Evolutionary conservation across 1,140 invertebrate genomes (phyloP), one percentile per base, ranked within the genome.

Genomic region (Asbolus verrucosus): DNA sequence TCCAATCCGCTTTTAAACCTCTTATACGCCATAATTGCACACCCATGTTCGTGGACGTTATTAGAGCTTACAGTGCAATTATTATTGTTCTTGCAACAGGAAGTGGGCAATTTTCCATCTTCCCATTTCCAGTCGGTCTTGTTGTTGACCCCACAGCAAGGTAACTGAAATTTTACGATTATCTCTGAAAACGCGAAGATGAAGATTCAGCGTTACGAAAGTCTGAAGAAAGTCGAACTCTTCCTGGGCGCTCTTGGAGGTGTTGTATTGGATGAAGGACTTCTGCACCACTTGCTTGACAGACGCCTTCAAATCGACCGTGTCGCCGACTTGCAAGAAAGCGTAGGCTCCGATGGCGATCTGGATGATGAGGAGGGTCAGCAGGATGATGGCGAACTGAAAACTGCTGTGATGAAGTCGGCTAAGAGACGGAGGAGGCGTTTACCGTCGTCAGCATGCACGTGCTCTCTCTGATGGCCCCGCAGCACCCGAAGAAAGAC

Each of bases 401-500:
- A 79, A 73, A 67, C 59, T n/a, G n/a, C n/a, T n/a, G n/a, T n/a
- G 30, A 76, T 13, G 21, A 1, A 21, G 21, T 27, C n/a, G 11
- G 19, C 9, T 2, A 2, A 11, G 11, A 11, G 6, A 2, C 33
- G 11, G 11, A 6, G 6, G 33, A n/a, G 46, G 19, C 15, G 68
- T 78, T 84, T 84, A 92, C 91, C 76, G 88, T 90, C 31, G 92
- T 82, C 15, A 92, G 87, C 87, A 94, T 89, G 76, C 90, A 92
- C 73, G 92, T 89, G 78, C 89, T 94, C 79, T 95, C 92, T 76
- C 87, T 89, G 33, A 90, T 84, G 0, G 93, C 93, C 19, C 93
- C 94, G 81, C 92, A 95, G 81, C 93, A 95, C 70, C 93, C 94
- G 72, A 94, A 91, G 81, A 93, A 93, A 0, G 92, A 87, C 38